phyloP scores from a whole-genome alignment of 2,113 vertebrate genomes.

The human (Homo sapiens) region DNA sequence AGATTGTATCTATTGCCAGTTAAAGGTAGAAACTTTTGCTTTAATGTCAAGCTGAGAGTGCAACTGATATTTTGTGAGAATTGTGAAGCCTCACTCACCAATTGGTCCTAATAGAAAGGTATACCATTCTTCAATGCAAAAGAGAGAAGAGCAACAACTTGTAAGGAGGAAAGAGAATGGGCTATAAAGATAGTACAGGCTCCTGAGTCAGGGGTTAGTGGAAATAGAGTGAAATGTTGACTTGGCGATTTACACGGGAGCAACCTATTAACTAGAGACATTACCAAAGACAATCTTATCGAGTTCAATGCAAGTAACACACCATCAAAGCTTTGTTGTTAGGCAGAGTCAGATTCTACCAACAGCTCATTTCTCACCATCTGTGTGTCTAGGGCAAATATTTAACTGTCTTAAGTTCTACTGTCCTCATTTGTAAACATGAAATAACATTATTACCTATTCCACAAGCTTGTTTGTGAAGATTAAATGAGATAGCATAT shows the following conservation, averaged over 20 bases:
- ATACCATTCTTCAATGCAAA: background rate
- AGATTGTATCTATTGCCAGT: background rate
- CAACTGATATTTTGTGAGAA: constrained; percentile 27
- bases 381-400: background rate
- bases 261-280: background rate
- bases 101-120: background rate
- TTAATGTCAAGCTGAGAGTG: background rate
- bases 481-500: background rate
- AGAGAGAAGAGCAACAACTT: background rate
- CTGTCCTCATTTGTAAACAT: background rate
- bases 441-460: background rate
- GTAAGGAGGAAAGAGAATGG: background rate
- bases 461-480: background rate
- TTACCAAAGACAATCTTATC: background rate
- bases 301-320: background rate
- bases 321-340: background rate
- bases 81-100: background rate
- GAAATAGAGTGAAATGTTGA: background rate
- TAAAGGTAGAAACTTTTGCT: background rate
- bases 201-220: background rate
- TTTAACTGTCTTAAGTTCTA: background rate
- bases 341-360: background rate
- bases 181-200: background rate
- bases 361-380: background rate
- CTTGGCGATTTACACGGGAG: background rate